Conservation (phyloP, 2,888 invertebrate species). For the Onchidella celtica region DNA sequence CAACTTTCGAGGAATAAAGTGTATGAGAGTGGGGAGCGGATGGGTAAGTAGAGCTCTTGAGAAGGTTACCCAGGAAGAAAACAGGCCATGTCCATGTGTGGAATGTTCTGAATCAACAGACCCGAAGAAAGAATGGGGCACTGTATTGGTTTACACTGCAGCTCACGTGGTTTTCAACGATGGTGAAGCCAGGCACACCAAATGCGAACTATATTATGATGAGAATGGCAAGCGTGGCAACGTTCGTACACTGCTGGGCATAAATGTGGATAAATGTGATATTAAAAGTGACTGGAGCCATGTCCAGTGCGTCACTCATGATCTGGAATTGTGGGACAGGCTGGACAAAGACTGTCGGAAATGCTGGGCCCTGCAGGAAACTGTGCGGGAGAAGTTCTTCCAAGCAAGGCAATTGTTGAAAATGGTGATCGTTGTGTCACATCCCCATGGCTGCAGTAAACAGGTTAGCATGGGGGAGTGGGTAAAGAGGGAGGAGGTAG, state of each 20-base stretch:
- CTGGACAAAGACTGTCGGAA: background rate
- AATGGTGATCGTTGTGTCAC: background rate
- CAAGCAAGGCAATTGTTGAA: background rate
- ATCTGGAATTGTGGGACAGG: background rate
- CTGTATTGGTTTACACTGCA: background rate
- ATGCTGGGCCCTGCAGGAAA: background rate
- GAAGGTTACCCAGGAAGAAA: background rate
- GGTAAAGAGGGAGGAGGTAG: background rate
- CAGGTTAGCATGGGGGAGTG: conserved; percentile 9
- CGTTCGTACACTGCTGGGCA: background rate
- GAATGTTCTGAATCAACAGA: background rate
- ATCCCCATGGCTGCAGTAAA: conserved; percentile 22
- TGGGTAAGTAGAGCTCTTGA: background rate
- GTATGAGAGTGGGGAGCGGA: background rate
- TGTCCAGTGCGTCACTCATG: conserved; percentile 1
- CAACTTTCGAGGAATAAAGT: background rate
- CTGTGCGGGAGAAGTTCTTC: background rate
- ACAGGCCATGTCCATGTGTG: background rate
- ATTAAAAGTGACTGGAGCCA: background rate
- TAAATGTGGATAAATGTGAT: background rate
- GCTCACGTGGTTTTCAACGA: conserved; percentile 18
- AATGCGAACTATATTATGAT: background rate
- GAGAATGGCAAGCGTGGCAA: background rate
- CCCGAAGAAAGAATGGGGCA: background rate
- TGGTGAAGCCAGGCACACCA: background rate